phyloP scores from a whole-genome alignment of 1,140 invertebrate species.

The Dendrolimus punctatus region DNA sequence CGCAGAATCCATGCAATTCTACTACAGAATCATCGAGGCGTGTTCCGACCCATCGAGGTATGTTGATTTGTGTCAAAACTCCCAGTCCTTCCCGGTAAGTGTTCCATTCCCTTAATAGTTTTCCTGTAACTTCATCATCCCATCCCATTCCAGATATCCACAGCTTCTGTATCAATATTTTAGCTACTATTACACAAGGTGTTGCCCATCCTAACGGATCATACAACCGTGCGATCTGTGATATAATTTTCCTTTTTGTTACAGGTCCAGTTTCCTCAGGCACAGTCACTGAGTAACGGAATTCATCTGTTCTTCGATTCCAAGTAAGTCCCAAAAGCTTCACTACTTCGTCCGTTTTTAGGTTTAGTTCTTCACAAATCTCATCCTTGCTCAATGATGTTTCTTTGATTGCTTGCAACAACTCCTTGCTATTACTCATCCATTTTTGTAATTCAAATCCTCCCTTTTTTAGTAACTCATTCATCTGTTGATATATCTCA shows the following conservation, averaged over 20 bases:
- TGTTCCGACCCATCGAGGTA: too few relatives aligned
- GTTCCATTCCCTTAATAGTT: too few relatives aligned
- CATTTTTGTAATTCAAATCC: constrained; percentile 22
- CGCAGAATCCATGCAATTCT: too few relatives aligned
- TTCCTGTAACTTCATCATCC: not conserved
- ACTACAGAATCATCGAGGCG: too few relatives aligned
- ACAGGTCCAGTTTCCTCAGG: not conserved
- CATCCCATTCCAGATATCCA: constrained; percentile 2
- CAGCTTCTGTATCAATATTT: constrained; percentile 3
- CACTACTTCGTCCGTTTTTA: constrained; percentile 1
- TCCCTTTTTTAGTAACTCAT: constrained; percentile 6
- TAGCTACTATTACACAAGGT: not conserved
- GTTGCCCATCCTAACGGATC: not conserved
- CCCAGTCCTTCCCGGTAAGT: too few relatives aligned
- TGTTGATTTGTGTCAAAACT: too few relatives aligned
- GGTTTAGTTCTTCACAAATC: not conserved
- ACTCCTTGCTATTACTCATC: constrained; percentile 14
- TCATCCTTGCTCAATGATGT: not conserved
- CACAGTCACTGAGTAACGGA: not conserved
- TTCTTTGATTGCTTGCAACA: constrained; percentile 9
- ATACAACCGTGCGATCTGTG: not conserved
- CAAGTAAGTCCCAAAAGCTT: constrained; percentile 11
- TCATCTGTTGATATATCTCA: constrained; percentile 10
- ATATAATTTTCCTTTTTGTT: not conserved
- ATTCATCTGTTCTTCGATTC: constrained; percentile 5